Conservation (phyloP, 2,888 invertebrate species). For the Nemoura dubitans region DNA sequence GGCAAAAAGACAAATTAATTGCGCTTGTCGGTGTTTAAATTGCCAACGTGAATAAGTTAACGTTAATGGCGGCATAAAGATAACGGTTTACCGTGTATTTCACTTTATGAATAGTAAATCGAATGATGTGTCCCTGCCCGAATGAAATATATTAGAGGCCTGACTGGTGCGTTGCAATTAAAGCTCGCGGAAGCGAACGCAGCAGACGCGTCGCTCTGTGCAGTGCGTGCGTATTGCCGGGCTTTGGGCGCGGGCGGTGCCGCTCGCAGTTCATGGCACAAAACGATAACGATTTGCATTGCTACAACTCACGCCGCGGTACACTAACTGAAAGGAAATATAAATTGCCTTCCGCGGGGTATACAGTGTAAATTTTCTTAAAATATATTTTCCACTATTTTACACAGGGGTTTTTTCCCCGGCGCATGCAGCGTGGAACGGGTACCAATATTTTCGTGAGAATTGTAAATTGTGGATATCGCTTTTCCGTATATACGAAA, state of each 20-base stretch:
- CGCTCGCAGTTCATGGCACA: background rate
- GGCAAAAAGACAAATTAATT: slow-evolving; percentile 30
- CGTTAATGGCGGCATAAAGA: slow-evolving; percentile 16
- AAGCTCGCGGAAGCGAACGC: background rate
- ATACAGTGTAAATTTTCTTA: background rate
- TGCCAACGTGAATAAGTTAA: slow-evolving; percentile 16
- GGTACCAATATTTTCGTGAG: background rate
- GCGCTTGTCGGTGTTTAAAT: slow-evolving; percentile 22
- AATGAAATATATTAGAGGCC: background rate
- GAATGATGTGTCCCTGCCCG: slow-evolving; percentile 16
- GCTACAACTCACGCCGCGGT: background rate
- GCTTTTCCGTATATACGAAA: slow-evolving; percentile 12
- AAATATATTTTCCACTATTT: background rate
- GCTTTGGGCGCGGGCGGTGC: background rate
- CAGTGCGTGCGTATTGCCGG: background rate
- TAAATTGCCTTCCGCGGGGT: background rate
- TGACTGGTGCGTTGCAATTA: background rate
- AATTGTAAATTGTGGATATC: background rate
- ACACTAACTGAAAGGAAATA: background rate
- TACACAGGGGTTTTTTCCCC: background rate
- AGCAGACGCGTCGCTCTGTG: background rate
- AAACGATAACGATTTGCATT: slow-evolving; percentile 4
- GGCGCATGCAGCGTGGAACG: background rate
- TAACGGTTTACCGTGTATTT: background rate
- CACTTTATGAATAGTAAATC: slow-evolving; percentile 24